These are phyloP conservation scores for Clavelina lepadiformis DNA, from an alignment of 23 tunicate species.

Conservation along the genomic window DNA sequence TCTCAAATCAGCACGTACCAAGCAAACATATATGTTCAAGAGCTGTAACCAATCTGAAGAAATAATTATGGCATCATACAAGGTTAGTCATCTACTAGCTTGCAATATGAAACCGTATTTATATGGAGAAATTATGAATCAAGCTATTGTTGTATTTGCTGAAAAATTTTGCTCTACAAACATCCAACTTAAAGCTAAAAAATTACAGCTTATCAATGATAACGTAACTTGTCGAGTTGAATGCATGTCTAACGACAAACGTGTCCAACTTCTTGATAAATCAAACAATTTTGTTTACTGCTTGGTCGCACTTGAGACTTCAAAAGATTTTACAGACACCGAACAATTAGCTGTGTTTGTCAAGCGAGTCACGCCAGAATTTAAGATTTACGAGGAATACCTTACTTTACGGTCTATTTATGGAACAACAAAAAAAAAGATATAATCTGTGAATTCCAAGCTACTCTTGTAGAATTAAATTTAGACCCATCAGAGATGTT, in stretches of 20 bases:
- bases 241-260: constrained; percentile 7
- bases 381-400: constrained; percentile 21
- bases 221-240: constrained; percentile 2
- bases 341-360: constrained; percentile 8
- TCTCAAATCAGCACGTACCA: neutral
- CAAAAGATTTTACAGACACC: constrained; percentile 14
- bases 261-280: neutral
- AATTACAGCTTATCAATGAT: constrained; percentile 8
- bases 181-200: constrained; percentile 10
- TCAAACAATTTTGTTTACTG: neutral
- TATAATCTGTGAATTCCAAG: constrained; percentile 8
- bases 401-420: constrained; percentile 20
- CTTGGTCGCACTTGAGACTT: constrained; percentile 13
- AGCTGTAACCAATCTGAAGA: neutral
- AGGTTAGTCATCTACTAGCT: constrained; percentile 12
- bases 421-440: constrained; percentile 10
- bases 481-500: constrained; percentile 7
- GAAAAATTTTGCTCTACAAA: constrained; percentile 4
- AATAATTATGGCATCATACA: constrained; percentile 1
- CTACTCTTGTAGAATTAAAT: constrained; percentile 17
- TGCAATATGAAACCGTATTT: constrained; percentile 4
- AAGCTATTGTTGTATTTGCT: constrained; percentile 11
- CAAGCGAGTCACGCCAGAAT: neutral
- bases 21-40: neutral
- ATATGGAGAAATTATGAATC: constrained; percentile 3